These are phyloP conservation scores for Digitonthophagus gazella DNA, from an alignment of 2,888 invertebrate species.

Conservation along the genomic window DNA sequence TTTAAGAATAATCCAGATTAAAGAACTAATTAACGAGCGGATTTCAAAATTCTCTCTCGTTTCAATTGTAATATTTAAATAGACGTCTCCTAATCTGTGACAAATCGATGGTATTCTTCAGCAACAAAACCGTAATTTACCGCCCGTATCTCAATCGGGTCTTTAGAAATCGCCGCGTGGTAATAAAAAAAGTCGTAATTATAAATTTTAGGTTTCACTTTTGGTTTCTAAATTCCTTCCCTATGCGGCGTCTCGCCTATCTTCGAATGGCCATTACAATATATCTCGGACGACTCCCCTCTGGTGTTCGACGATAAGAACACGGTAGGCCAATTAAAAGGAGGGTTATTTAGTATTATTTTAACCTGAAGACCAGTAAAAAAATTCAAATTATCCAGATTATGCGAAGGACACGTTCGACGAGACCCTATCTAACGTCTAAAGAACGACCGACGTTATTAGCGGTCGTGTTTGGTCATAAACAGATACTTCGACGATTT, in stretches of 20 bases:
- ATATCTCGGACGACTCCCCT: background rate
- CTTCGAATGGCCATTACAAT: conserved; percentile 9
- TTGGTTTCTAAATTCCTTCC: background rate
- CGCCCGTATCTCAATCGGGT: background rate
- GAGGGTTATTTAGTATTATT: conserved; percentile 36
- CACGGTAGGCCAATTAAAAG: conserved; percentile 34
- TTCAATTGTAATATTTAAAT: background rate
- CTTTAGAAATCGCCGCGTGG: background rate
- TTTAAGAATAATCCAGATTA: background rate
- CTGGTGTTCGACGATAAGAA: conserved; percentile 5
- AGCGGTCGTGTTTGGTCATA: too few relatives aligned
- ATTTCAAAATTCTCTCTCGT: background rate
- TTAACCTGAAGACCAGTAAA: conserved; percentile 8
- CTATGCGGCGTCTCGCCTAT: background rate
- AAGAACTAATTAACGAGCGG: background rate
- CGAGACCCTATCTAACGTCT: background rate
- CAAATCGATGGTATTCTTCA: background rate
- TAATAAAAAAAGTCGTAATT: background rate
- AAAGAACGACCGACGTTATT: background rate
- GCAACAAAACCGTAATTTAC: background rate
- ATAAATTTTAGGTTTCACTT: background rate
- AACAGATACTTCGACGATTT: too few relatives aligned
- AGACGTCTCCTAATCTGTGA: background rate
- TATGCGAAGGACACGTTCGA: background rate
- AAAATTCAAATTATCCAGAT: conserved; percentile 11